Conservation (phyloP, 1,140 invertebrate genomes). For the Heliothis virescens region DNA sequence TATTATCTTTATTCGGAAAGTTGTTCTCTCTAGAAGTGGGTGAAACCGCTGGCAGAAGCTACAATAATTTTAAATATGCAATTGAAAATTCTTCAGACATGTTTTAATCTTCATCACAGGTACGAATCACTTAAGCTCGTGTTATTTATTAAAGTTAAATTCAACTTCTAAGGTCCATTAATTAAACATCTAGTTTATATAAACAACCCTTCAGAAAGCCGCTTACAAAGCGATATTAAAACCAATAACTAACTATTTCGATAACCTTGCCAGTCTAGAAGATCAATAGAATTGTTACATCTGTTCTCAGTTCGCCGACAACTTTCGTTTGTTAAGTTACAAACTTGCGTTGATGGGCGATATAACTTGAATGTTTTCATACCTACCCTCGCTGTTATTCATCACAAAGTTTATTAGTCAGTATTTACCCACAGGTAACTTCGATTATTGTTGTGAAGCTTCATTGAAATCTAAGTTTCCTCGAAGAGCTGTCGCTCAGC, state of each 20-base stretch:
- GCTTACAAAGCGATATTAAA: constrained; percentile 30
- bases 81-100: too few relatives aligned
- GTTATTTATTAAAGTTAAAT: too few relatives aligned
- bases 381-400: constrained; percentile 38
- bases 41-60: too few relatives aligned
- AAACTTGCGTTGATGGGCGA: constrained; percentile 36
- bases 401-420: constrained; percentile 27
- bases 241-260: constrained; percentile 34
- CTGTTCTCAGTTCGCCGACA: constrained; percentile 38
- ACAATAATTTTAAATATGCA: background rate
- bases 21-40: too few relatives aligned
- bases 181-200: background rate
- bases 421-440: constrained; percentile 30
- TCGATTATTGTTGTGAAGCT: constrained; percentile 4
- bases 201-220: background rate
- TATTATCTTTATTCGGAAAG: too few relatives aligned
- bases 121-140: too few relatives aligned
- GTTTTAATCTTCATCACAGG: too few relatives aligned
- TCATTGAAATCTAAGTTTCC: constrained; percentile 33
- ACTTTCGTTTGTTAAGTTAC: constrained; percentile 40
- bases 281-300: constrained; percentile 37
- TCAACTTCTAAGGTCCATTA: background rate
- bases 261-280: constrained; percentile 19
- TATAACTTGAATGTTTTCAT: constrained; percentile 43
- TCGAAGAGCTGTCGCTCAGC: constrained; percentile 56